These are phyloP conservation scores for Empidonax alnorum DNA, from an alignment of 2,113 vertebrate genomes.

Conservation along the genomic window DNA sequence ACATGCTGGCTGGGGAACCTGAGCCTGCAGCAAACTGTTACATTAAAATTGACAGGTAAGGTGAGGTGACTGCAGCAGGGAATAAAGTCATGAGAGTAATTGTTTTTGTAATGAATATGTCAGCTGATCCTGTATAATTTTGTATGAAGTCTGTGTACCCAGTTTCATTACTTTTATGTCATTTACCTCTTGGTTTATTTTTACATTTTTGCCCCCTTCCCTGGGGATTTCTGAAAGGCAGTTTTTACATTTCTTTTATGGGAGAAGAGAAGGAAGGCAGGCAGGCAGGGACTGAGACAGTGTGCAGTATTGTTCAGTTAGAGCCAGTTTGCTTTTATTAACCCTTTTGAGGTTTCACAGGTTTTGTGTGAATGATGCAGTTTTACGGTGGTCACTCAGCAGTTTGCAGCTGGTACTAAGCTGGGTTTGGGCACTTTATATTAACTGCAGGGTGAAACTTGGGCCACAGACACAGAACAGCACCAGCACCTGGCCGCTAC, in stretches of 20 bases:
- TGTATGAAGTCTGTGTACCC: neutral
- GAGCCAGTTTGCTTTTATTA: neutral
- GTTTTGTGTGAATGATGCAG: neutral
- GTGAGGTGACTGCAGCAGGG: neutral
- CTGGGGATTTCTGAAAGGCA: slow-evolving; percentile 10
- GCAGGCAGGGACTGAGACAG: neutral
- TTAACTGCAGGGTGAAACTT: neutral
- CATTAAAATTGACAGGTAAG: slow-evolving; percentile 17
- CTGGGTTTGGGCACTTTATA: neutral
- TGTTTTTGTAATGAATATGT: slow-evolving; percentile 12
- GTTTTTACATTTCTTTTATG: neutral
- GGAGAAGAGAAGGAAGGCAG: neutral
- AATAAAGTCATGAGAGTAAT: neutral
- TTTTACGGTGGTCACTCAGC: neutral
- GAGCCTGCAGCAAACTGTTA: slow-evolving; percentile 2
- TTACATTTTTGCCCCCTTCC: neutral
- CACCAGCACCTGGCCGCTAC: neutral
- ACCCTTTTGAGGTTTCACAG: neutral
- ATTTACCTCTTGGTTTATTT: slow-evolving; percentile 12
- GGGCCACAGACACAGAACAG: neutral
- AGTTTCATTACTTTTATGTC: neutral
- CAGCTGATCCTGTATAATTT: slow-evolving; percentile 19
- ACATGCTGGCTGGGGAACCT: neutral
- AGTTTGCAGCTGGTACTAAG: neutral
- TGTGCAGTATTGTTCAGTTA: neutral